Percentiles rank a stretch among this genome's conserved stretches.
phyloP scores from a whole-genome alignment of 2,888 invertebrate species.

The Stenchaetothrips biformis region DNA sequence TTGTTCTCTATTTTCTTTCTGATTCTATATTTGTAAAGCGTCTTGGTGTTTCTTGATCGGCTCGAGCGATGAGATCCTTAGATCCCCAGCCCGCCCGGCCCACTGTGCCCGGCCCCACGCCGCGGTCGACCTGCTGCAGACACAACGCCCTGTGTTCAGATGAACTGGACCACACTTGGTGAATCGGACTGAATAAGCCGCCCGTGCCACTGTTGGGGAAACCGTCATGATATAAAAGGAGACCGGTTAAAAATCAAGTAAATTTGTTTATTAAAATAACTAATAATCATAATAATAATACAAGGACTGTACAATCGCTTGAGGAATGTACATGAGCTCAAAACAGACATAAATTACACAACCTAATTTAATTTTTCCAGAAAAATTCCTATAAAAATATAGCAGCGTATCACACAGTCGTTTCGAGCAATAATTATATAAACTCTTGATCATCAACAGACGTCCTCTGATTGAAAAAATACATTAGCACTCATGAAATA shows the following conservation, averaged over 20 bases:
- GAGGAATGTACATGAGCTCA: constrained; percentile 6
- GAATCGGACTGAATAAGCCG: not conserved
- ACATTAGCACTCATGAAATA: not conserved
- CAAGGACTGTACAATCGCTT: not conserved
- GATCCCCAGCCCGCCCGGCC: not conserved
- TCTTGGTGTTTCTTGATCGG: too few relatives aligned
- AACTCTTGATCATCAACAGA: not conserved
- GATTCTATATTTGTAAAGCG: too few relatives aligned
- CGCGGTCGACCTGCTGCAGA: not conserved
- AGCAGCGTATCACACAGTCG: not conserved
- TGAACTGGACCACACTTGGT: not conserved
- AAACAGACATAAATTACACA: not conserved
- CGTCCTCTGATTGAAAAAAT: not conserved
- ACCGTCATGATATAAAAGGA: too few relatives aligned
- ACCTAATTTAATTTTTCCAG: not conserved
- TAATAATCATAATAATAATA: too few relatives aligned
- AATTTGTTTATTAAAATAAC: too few relatives aligned
- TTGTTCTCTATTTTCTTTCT: too few relatives aligned
- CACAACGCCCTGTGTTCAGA: not conserved
- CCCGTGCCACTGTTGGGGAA: too few relatives aligned
- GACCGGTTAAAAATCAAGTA: too few relatives aligned
- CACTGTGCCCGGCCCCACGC: not conserved
- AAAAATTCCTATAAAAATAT: not conserved
- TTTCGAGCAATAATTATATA: not conserved
- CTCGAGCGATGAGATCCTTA: too few relatives aligned